phyloP scores from a whole-genome alignment of 2,113 vertebrate genomes.

The Pavo muticus region DNA sequence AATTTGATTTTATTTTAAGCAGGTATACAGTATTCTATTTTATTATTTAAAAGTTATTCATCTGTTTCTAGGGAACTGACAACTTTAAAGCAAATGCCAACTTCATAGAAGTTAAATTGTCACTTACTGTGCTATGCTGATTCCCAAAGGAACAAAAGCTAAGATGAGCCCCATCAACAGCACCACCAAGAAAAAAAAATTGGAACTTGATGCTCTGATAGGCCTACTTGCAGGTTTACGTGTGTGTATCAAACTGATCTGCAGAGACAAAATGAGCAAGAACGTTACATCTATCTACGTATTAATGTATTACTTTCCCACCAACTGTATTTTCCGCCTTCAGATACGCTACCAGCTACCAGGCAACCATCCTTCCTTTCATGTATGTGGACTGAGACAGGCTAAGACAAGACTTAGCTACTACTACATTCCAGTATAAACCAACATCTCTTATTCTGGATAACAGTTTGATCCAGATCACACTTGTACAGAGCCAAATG shows the following conservation, averaged over 20 bases:
- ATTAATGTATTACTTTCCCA: not conserved
- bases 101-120: not conserved
- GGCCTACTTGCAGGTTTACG: constrained; percentile 86
- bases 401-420: not conserved
- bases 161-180: constrained; percentile 90
- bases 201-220: constrained; percentile 92
- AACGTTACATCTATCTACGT: not conserved
- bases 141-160: constrained; percentile 85
- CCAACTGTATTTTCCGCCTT: not conserved
- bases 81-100: not conserved
- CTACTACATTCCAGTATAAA: not conserved
- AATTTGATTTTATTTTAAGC: not conserved
- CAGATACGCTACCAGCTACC: not conserved
- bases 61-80: not conserved
- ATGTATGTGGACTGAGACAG: not conserved
- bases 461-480: not conserved
- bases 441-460: not conserved
- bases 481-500: not conserved
- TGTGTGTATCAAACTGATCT: constrained; percentile 89
- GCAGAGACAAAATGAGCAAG: not conserved
- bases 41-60: not conserved
- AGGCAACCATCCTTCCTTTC: not conserved
- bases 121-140: constrained; percentile 90
- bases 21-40: not conserved
- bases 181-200: constrained; percentile 93